phyloP scores from a whole-genome alignment of 2,888 invertebrate genomes.

The Incurvaria masculella region DNA sequence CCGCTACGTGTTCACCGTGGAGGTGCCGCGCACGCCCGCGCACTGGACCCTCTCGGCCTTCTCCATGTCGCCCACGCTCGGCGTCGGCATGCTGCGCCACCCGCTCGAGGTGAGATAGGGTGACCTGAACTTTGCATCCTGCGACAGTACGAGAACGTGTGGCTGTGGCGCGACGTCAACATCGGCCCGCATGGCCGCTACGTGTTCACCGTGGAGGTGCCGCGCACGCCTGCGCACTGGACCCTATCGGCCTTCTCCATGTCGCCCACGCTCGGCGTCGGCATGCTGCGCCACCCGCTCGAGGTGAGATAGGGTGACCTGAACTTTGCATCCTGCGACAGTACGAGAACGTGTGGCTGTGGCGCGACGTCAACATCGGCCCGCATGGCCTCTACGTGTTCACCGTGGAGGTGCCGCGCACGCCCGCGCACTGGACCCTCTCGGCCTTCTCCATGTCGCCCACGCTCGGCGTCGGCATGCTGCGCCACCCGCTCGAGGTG shows the following conservation, averaged over 20 bases:
- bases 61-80: conserved; percentile 81
- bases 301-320: too few species aligned
- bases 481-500: conserved; percentile 74
- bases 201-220: conserved; percentile 85
- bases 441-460: conserved; percentile 91
- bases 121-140: too few species aligned
- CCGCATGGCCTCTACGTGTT: conserved; percentile 88
- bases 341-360: conserved; percentile 94
- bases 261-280: conserved; percentile 82
- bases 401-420: conserved; percentile 78
- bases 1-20: conserved; percentile 79
- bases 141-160: conserved; percentile 90
- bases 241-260: conserved; percentile 91
- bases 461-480: conserved; percentile 82
- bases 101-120: conserved; percentile 80
- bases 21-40: conserved; percentile 80
- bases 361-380: conserved; percentile 91
- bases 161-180: conserved; percentile 94
- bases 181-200: conserved; percentile 88
- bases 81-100: conserved; percentile 81
- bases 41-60: conserved; percentile 94
- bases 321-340: conserved; percentile 84
- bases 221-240: conserved; percentile 84
- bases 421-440: conserved; percentile 93
- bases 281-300: conserved; percentile 77